Evolutionary conservation across 2,888 invertebrate species (phyloP).

Genomic region (Sinohyriopsis cumingii): DNA sequence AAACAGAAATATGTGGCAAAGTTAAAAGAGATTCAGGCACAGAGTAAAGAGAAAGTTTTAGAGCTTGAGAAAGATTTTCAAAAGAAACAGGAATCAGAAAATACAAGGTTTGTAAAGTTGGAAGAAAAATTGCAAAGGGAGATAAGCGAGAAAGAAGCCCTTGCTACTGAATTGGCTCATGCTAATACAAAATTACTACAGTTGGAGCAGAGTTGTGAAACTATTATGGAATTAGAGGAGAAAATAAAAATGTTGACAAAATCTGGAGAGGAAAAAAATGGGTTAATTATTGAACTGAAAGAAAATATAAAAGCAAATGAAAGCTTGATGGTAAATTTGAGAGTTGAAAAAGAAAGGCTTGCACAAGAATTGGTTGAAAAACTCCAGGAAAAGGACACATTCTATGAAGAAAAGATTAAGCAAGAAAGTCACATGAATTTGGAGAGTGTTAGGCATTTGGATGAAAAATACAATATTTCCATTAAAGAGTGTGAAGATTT

Average conservation of each 20-base stretch:
- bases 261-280: conserved; percentile 8
- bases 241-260: conserved; percentile 25
- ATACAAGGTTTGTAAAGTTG: conserved; percentile 28
- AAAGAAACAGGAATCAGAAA: conserved; percentile 32
- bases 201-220: conserved; percentile 52
- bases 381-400: no score
- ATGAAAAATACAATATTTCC: no score
- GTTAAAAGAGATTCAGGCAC: conserved; percentile 55
- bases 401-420: no score
- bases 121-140: conserved; percentile 36
- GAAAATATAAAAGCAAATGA: conserved; percentile 3
- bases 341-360: conserved; percentile 7
- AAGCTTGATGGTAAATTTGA: conserved; percentile 3
- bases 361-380: conserved; percentile 7
- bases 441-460: no score
- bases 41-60: conserved; percentile 29
- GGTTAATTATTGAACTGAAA: conserved; percentile 2
- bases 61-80: conserved; percentile 24
- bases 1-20: conserved; percentile 59
- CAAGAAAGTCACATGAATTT: no score
- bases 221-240: conserved; percentile 51
- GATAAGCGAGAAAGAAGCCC: conserved; percentile 47
- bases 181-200: conserved; percentile 58
- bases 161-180: conserved; percentile 51
- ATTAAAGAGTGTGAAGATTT: no score